A percentile compares a stretch with the other conserved stretches of the same genome.
Evolutionary conservation across 2,888 invertebrate species (phyloP).

Genomic region (Caenorhabditis uteleia): DNA sequence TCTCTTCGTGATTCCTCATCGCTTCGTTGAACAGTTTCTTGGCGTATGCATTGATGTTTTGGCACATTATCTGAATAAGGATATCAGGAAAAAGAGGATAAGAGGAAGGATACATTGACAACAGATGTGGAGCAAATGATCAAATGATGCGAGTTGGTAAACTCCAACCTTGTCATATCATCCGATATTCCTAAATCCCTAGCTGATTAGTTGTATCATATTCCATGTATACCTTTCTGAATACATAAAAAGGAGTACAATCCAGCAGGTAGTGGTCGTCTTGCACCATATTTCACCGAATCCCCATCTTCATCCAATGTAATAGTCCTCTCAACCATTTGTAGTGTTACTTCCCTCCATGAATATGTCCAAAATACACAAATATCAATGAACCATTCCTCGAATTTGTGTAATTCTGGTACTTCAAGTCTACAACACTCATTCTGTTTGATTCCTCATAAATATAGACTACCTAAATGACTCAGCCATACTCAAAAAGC

Average conservation of each 20-base stretch:
- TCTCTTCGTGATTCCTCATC: constrained; percentile 26
- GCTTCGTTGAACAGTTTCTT: constrained; percentile 38
- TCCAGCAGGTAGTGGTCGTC: constrained; percentile 43
- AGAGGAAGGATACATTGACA: constrained; percentile 29
- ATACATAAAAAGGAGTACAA: constrained; percentile 50
- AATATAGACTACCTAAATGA: constrained; percentile 7
- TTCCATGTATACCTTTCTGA: constrained; percentile 34
- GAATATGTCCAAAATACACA: constrained; percentile 49
- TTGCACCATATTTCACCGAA: constrained; percentile 29
- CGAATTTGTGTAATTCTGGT: constrained; percentile 14
- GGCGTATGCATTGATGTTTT: constrained; percentile 40
- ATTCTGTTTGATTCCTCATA: constrained; percentile 3
- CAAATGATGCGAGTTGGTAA: constrained; percentile 27
- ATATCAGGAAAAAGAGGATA: background rate
- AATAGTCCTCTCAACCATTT: constrained; percentile 44
- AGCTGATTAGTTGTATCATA: background rate
- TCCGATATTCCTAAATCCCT: constrained; percentile 22
- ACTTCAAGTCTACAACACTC: background rate
- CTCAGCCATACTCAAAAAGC: constrained; percentile 11
- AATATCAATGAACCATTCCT: constrained; percentile 40
- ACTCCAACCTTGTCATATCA: constrained; percentile 32
- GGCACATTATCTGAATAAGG: constrained; percentile 38
- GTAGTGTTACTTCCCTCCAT: constrained; percentile 37
- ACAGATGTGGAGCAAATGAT: constrained; percentile 37
- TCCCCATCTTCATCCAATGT: constrained; percentile 42